Evolutionary conservation across 2,797 vertebrate species (phyloP).

Genomic region (Coendou prehensilis): DNA sequence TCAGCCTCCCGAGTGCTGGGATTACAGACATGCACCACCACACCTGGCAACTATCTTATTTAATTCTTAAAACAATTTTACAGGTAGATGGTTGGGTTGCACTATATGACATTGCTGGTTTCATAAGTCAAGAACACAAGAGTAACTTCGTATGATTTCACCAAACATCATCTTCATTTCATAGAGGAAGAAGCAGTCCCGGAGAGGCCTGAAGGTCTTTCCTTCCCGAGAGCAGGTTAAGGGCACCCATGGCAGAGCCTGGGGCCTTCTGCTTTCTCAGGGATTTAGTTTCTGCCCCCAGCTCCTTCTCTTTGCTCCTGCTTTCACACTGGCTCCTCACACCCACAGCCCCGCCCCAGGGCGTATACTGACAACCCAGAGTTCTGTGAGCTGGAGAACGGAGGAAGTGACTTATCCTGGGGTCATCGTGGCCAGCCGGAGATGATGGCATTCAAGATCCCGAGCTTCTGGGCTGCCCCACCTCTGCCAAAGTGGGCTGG

Average conservation of each 20-base stretch:
- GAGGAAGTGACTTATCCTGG: conserved; percentile 74
- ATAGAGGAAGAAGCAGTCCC: neutral
- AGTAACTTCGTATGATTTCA: neutral
- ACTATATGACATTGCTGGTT: neutral
- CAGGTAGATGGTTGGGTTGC: neutral
- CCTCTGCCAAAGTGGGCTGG: conserved; percentile 60
- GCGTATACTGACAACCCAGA: neutral
- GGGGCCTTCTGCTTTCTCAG: neutral
- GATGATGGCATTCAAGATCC: neutral
- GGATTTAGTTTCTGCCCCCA: neutral
- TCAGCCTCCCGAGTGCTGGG: neutral
- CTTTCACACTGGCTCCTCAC: neutral
- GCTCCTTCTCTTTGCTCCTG: neutral
- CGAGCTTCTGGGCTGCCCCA: conserved; percentile 41
- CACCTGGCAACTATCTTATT: neutral
- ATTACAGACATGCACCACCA: neutral
- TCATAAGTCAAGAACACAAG: neutral
- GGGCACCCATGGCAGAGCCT: neutral
- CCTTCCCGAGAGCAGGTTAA: neutral
- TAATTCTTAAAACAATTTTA: neutral
- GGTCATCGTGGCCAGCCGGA: conserved; percentile 56
- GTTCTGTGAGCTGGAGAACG: conserved; percentile 63
- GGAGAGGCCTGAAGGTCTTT: neutral
- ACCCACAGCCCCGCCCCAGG: neutral
- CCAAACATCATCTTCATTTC: neutral